Evolutionary conservation across 1,140 invertebrate genomes (phyloP).

Genomic region (Heterodera carotae): DNA sequence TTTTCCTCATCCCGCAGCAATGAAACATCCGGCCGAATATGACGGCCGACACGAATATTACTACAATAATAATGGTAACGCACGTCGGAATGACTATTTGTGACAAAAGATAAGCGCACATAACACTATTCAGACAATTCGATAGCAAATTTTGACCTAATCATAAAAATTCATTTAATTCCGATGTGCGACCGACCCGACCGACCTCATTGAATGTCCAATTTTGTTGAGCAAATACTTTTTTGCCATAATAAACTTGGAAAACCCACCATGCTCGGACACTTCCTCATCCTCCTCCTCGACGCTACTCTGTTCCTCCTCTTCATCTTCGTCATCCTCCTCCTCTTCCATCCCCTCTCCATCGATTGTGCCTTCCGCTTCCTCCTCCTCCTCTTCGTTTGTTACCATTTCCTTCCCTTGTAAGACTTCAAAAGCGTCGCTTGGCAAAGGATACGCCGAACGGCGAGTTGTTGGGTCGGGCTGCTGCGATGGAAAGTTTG

Average conservation of each 20-base stretch:
- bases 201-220: too few species aligned
- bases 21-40: constrained; percentile 7
- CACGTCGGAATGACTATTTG: constrained; percentile 26
- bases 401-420: constrained; percentile 57
- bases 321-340: constrained; percentile 51
- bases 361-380: constrained; percentile 62
- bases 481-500: constrained; percentile 78
- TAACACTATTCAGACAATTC: not conserved
- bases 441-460: constrained; percentile 61
- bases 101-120: not conserved
- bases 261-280: constrained; percentile 29
- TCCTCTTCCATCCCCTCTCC: constrained; percentile 51
- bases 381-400: constrained; percentile 61
- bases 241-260: not conserved
- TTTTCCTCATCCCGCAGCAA: constrained; percentile 35
- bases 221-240: not conserved
- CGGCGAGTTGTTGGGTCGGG: constrained; percentile 73
- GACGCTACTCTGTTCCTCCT: constrained; percentile 62
- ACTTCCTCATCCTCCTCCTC: constrained; percentile 51
- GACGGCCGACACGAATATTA: constrained; percentile 17
- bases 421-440: constrained; percentile 61
- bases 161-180: too few species aligned
- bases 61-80: not conserved
- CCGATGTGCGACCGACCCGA: too few species aligned
- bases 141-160: too few species aligned